Evolutionary conservation across 2,888 invertebrate genomes (phyloP).

Genomic region (Subacronicta megacephala): DNA sequence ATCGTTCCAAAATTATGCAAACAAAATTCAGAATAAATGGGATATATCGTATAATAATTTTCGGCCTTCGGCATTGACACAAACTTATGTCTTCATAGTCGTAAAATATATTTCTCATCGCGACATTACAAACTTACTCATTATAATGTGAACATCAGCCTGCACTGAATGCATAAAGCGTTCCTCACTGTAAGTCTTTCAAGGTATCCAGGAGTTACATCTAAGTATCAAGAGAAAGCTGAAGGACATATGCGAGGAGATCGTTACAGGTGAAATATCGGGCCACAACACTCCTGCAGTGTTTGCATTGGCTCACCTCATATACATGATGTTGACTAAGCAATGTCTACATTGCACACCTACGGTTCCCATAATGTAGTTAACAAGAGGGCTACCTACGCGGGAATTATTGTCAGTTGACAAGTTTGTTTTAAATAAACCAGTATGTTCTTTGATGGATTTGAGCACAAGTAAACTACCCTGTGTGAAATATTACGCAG

Average conservation of each 20-base stretch:
- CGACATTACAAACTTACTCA: slow-evolving; percentile 29
- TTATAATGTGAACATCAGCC: slow-evolving; percentile 37
- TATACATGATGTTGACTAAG: slow-evolving; percentile 37
- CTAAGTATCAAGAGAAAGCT: slow-evolving; percentile 12
- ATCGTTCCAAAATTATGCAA: slow-evolving; percentile 25
- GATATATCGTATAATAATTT: slow-evolving; percentile 16
- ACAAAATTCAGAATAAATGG: slow-evolving; percentile 22
- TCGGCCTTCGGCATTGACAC: slow-evolving; percentile 11
- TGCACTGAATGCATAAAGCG: slow-evolving; percentile 19
- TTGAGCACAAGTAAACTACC: neutral
- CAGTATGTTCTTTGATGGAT: neutral
- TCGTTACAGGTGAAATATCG: slow-evolving; percentile 30
- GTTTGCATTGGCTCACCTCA: slow-evolving; percentile 47
- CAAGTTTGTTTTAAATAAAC: slow-evolving; percentile 33
- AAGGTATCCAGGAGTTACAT: slow-evolving; percentile 9
- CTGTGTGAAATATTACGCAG: neutral
- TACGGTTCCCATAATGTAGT: slow-evolving; percentile 29
- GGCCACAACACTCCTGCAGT: slow-evolving; percentile 31
- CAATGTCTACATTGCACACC: slow-evolving; percentile 54
- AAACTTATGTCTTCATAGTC: slow-evolving; percentile 24
- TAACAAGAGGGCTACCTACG: slow-evolving; percentile 23
- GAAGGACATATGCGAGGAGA: slow-evolving; percentile 10
- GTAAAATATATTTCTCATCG: slow-evolving; percentile 39
- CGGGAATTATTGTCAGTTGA: slow-evolving; percentile 19
- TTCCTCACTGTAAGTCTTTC: slow-evolving; percentile 21